Conservation (phyloP, 2,888 invertebrate genomes). For the Macrophya alboannulata region DNA sequence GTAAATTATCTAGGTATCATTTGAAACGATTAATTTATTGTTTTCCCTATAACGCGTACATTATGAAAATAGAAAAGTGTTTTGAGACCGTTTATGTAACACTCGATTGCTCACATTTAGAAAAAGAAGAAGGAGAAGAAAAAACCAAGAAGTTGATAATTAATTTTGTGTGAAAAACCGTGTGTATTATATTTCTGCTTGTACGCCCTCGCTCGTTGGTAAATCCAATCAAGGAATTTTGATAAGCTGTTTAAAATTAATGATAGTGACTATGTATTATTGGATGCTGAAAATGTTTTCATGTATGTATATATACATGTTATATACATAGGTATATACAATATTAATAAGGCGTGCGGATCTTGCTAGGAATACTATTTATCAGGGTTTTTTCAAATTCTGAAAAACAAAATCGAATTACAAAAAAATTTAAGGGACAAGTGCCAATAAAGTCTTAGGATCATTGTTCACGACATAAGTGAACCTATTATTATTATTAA, state of each 20-base stretch:
- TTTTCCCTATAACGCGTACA: neutral
- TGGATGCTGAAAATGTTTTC: conserved; percentile 4
- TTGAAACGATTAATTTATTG: neutral
- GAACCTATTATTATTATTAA: neutral
- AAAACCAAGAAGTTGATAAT: neutral
- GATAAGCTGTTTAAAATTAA: conserved; percentile 21
- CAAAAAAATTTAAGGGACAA: conserved; percentile 51
- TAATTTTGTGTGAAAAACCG: conserved; percentile 22
- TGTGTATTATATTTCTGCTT: conserved; percentile 30
- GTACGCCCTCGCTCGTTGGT: conserved; percentile 9
- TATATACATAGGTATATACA: neutral
- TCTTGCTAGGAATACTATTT: conserved; percentile 25
- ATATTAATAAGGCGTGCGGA: conserved; percentile 8
- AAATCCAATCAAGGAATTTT: neutral
- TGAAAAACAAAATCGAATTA: conserved; percentile 40
- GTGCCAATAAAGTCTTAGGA: conserved; percentile 50
- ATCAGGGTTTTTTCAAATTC: conserved; percentile 40
- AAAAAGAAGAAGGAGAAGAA: neutral
- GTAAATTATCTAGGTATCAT: neutral
- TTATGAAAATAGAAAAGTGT: neutral
- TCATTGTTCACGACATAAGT: conserved; percentile 1
- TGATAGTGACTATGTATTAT: conserved; percentile 23
- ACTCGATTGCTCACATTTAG: conserved; percentile 31
- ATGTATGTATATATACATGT: neutral
- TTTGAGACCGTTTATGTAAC: neutral